Percentiles rank a stretch among this genome's conserved stretches.
Conservation (phyloP, 1,140 invertebrate species). For the Platorchestia sp. region DNA sequence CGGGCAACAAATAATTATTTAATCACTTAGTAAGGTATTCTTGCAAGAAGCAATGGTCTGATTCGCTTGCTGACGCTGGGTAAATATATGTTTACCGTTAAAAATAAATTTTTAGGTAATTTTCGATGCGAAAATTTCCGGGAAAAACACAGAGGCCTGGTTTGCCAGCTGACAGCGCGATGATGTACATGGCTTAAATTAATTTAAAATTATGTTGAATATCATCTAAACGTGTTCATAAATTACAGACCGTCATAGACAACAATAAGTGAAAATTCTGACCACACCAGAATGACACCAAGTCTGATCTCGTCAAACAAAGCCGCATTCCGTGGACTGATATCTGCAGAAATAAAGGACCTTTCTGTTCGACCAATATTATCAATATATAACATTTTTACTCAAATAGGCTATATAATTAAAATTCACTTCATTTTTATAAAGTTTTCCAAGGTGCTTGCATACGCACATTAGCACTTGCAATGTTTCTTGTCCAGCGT, state of each 20-base stretch:
- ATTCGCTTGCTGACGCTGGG: no score
- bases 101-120: no score
- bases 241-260: background rate
- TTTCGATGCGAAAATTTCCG: no score
- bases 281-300: background rate
- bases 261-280: background rate
- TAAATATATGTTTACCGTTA: no score
- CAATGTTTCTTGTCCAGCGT: no score
- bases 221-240: background rate
- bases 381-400: no score
- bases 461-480: no score
- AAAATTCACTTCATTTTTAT: background rate
- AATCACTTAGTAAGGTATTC: no score
- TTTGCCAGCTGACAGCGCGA: no score
- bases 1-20: no score
- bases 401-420: background rate
- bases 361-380: background rate
- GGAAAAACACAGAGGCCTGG: no score
- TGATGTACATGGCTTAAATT: background rate
- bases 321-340: background rate
- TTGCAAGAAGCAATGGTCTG: no score
- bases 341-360: background rate
- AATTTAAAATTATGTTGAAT: background rate
- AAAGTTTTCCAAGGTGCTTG: background rate
- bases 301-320: background rate